phyloP scores from a whole-genome alignment of 2,888 invertebrate genomes.

The Phragmatobia fuliginosa region DNA sequence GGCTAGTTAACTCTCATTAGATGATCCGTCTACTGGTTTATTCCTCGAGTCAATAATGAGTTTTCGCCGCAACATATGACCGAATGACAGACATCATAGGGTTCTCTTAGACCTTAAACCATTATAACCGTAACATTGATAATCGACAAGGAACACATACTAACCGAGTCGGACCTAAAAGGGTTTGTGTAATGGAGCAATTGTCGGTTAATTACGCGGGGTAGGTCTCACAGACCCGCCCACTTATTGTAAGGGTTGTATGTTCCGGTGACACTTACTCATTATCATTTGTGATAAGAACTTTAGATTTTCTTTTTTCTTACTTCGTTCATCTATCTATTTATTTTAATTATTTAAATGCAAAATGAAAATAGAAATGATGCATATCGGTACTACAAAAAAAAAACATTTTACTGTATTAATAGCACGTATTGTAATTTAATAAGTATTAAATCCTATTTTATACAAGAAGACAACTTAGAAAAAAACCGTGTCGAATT shows the following conservation, averaged over 20 bases:
- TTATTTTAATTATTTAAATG: too few relatives aligned
- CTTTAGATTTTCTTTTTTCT: too few relatives aligned
- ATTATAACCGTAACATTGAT: constrained; percentile 61
- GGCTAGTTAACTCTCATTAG: neutral
- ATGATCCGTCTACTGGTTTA: neutral
- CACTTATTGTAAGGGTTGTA: constrained; percentile 47
- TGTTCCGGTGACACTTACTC: constrained; percentile 37
- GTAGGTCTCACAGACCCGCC: constrained; percentile 44
- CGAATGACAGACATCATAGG: constrained; percentile 46
- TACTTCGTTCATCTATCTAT: too few relatives aligned
- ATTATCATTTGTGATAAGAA: too few relatives aligned
- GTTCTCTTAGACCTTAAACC: constrained; percentile 43
- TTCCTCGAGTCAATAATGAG: neutral
- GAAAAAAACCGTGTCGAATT: neutral
- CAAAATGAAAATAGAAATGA: too few relatives aligned
- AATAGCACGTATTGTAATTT: too few relatives aligned
- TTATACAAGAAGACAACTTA: too few relatives aligned
- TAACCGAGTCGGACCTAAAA: constrained; percentile 62
- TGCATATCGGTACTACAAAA: too few relatives aligned
- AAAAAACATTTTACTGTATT: too few relatives aligned
- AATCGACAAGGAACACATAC: constrained; percentile 70
- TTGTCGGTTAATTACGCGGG: constrained; percentile 71
- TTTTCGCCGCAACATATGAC: constrained; percentile 14
- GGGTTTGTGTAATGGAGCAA: constrained; percentile 70
- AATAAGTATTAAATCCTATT: too few relatives aligned